Evolutionary conservation across 2,888 invertebrate species (phyloP), one percentile per base, ranked within the genome.

Genomic region (Chloromyia formosa): DNA sequence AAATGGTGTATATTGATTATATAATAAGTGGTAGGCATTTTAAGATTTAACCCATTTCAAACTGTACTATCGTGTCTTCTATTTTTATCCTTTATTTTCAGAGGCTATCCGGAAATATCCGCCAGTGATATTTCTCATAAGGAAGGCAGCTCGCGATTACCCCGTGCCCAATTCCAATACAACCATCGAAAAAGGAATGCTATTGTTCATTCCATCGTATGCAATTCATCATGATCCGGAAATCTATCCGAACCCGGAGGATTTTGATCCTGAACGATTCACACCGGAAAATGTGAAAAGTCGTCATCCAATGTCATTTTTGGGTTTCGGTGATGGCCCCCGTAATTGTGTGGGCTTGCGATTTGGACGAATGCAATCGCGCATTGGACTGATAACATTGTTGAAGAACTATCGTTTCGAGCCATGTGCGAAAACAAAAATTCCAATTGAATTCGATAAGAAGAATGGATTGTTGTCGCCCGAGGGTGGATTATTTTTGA

Each of bases 201-300:
- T 85, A n/a, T 81, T 89, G 1, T 84, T 88, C 18, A 86, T 90
- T 60, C 89, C 90, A 10, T 85, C 86, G 7, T 86, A 87, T 78
- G 87, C 88, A 27, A 88, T 90, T 77, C 90, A 91, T 77, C 88
- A 88, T 82, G 90, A 90, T 80, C 87, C 89, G 0, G 86, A 87
- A 1, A 85, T 88, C 79, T 90, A 88, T 78, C 88, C 89, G 0
- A 86, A 91, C 9, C 91, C 92, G 0, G 86, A 89, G 1, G 85
- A 85, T 45, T 91, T 91, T 76, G 87, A 88, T 72, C 91, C 91
- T 0, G 89, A 90, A 23, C 85, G 91, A 77, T 91, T 90, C 81
- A 81, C 86, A 0, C 82, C 85, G 4, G 87, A 88, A 75, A 87
- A 87, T 27, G 89, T 88, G 77, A 84, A 86, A 0, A 85, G 84